A percentile compares a stretch with the other conserved stretches of the same genome.
Evolutionary conservation across 2,888 invertebrate species (phyloP).

Genomic region (Chloroclystis v-ata): DNA sequence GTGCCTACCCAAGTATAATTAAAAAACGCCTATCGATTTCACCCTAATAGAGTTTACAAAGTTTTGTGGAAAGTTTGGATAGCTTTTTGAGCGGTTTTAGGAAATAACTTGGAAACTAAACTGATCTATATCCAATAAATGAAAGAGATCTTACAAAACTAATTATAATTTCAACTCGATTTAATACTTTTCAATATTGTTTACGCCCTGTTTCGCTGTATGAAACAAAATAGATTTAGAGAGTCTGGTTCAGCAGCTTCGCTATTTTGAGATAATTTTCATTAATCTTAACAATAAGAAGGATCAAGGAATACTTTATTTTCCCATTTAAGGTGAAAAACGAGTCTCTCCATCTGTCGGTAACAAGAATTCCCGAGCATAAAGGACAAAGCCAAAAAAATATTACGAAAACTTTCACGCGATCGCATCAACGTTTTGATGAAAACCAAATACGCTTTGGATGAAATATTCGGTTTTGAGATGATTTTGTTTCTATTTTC

Average conservation of each 20-base stretch:
- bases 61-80: conserved; percentile 28
- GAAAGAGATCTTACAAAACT: no score
- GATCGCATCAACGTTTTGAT: conserved; percentile 22
- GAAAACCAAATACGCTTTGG: conserved; percentile 24
- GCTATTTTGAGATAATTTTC: no score
- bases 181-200: no score
- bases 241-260: no score
- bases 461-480: conserved; percentile 17
- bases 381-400: conserved; percentile 8
- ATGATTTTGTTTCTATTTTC: conserved; percentile 22
- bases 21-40: conserved; percentile 55
- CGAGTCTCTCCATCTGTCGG: not conserved
- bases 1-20: conserved; percentile 57
- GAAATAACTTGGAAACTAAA: not conserved
- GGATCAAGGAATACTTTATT: not conserved
- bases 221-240: no score
- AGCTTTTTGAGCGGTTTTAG: not conserved
- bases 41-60: conserved; percentile 31
- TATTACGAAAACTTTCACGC: conserved; percentile 10
- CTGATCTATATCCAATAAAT: not conserved
- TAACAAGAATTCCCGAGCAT: conserved; percentile 4
- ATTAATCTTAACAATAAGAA: no score
- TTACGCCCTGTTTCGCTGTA: no score
- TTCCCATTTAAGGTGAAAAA: not conserved
- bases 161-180: no score